Conservation (phyloP, 2,888 invertebrate genomes). For the Nebria salina region DNA sequence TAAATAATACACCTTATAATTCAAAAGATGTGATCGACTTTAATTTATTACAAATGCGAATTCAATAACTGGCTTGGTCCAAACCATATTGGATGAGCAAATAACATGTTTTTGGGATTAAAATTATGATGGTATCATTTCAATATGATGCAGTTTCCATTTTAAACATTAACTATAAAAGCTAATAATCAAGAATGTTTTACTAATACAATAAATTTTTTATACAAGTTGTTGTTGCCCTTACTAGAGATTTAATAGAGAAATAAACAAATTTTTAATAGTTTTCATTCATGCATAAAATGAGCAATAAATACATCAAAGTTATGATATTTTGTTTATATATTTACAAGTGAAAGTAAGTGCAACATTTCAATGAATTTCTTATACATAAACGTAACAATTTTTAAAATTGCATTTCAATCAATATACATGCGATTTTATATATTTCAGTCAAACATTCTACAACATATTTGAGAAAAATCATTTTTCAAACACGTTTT, state of each 20-base stretch:
- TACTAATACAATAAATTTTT: conserved; percentile 31
- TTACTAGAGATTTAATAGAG: conserved; percentile 45
- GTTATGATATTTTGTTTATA: conserved; percentile 32
- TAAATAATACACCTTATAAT: conserved; percentile 32
- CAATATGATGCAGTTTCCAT: conserved; percentile 30
- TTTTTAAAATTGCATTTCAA: not conserved
- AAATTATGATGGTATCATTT: conserved; percentile 20
- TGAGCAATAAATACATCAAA: conserved; percentile 47
- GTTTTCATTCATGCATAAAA: conserved; percentile 44
- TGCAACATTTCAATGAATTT: conserved; percentile 34
- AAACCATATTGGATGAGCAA: conserved; percentile 41
- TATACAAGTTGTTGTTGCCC: conserved; percentile 47
- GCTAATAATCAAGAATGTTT: conserved; percentile 33
- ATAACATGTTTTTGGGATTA: conserved; percentile 37
- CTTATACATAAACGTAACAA: not conserved
- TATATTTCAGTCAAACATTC: not conserved
- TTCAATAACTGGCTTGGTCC: conserved; percentile 39
- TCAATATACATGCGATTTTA: conserved; percentile 1
- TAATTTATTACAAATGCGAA: conserved; percentile 39
- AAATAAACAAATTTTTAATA: conserved; percentile 40
- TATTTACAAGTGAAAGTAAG: conserved; percentile 41
- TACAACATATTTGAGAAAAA: not conserved
- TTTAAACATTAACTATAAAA: conserved; percentile 33
- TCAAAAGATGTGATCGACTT: conserved; percentile 42
- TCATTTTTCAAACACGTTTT: not conserved